Percentiles rank a stretch among this genome's conserved stretches.
phyloP scores from a whole-genome alignment of 2,797 vertebrate genomes.

The Pseudotriccus pelzelni region DNA sequence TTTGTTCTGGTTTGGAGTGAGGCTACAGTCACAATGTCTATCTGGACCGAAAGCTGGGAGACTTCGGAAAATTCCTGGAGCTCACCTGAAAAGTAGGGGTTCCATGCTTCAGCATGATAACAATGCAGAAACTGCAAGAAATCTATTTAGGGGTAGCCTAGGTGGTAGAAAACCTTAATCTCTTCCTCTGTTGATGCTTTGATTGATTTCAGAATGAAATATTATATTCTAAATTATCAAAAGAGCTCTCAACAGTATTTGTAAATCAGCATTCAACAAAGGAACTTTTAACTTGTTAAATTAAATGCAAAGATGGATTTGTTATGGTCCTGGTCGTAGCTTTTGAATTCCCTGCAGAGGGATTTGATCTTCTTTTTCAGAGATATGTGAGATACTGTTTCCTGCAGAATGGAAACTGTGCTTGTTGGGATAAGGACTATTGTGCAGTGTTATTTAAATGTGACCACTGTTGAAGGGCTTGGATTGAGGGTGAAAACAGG shows the following conservation, averaged over 20 bases:
- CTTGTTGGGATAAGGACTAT: background rate
- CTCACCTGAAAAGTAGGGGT: background rate
- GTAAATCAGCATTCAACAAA: background rate
- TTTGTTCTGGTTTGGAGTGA: background rate
- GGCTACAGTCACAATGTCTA: background rate
- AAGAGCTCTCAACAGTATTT: background rate
- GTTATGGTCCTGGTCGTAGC: background rate
- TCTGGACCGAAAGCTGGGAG: background rate
- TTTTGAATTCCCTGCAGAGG: background rate
- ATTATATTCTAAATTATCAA: background rate
- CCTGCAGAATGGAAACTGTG: background rate
- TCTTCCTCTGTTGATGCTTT: background rate
- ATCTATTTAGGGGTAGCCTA: background rate
- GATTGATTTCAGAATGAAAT: background rate
- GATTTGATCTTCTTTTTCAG: background rate
- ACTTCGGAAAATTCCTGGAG: background rate
- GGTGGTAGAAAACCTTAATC: background rate
- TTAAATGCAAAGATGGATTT: background rate
- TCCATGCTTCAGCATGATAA: background rate
- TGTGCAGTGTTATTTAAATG: background rate
- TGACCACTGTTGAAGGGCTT: background rate
- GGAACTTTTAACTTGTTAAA: background rate
- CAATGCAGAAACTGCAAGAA: background rate
- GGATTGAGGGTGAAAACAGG: background rate
- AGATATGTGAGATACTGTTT: background rate